Base-by-base conservation (phyloP, 2,113 vertebrate species). In the Saguinus imperator region DNA sequence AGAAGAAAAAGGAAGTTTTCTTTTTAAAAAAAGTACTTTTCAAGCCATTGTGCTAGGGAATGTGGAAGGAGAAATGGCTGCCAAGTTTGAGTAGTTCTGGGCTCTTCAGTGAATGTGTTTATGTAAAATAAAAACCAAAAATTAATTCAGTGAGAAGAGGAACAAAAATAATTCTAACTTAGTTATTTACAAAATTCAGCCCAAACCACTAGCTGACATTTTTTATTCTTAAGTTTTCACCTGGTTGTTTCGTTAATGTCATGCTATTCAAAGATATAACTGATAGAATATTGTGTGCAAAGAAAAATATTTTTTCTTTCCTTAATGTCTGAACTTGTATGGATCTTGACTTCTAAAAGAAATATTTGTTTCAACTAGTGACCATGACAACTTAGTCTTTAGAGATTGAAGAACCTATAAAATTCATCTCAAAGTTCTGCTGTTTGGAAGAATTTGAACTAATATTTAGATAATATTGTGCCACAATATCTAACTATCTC, bases 121-220 rank as follows among this genome's bases (percentile, higher is more conserved):
- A 66, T 70, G 8, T 58, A 79, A 83, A 94, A 87, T 72, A 58
- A 94, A 97, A 94, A 73, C 21, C 40, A 76, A 21, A 75, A 27
- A 92, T 84, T 77, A 89, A 91, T 76, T 94, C 52, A 84, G 12
- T 70, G 76, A 94, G 57, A 90, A 95, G 29, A 68, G 2, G 2
- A 55, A 66, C 18, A 25, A 81, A 77, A 93, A 93, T 6, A 64
- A 57, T 25, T 52, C 18, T 43, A 79, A 25, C 27, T 55, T 40
- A 16, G 6, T 76, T 81, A 70, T 92, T 94, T 88, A 58, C 9
- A 40, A 87, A 77, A 29, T 68, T 64, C 7, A 94, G 6, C 6
- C 8, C 35, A 90, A 96, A 85, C 9, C 18, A 66, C 21, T 58
- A 40, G 27, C 37, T 96, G 37, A 37, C 21, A 37, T 81, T 72